These are phyloP conservation scores for Lophius piscatorius DNA, from an alignment of 2,113 vertebrate genomes.

Conservation along the genomic window DNA sequence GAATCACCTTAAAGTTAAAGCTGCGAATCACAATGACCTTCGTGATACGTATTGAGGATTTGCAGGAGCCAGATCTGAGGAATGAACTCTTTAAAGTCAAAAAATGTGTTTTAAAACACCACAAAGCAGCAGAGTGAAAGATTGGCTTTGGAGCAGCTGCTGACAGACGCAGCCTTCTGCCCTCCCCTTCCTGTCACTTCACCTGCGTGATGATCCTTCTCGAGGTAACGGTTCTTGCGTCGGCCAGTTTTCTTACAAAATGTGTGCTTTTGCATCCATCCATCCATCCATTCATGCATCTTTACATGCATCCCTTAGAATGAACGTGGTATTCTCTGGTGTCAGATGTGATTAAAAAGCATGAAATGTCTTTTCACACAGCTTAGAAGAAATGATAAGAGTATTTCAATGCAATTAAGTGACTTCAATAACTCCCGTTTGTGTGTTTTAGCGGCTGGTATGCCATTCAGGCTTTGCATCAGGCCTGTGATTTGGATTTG, in stretches of 20 bases:
- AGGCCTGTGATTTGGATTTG: not conserved
- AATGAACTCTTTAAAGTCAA: not conserved
- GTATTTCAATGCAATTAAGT: no score
- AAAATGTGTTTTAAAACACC: not conserved
- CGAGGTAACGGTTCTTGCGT: not conserved
- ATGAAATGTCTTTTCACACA: no score
- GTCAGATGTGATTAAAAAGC: not conserved
- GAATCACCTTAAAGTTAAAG: not conserved
- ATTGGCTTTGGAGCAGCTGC: not conserved
- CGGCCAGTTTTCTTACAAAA: not conserved
- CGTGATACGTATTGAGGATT: not conserved
- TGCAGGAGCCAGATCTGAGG: not conserved
- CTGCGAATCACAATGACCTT: not conserved
- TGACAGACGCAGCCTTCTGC: conserved; percentile 10
- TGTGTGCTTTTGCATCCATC: not conserved
- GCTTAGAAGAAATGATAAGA: no score
- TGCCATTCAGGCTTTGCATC: not conserved
- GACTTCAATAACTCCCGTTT: not conserved
- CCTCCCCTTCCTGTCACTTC: not conserved
- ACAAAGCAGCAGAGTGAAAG: conserved; percentile 7
- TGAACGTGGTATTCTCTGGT: not conserved
- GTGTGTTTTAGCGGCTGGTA: not conserved
- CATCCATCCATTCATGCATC: not conserved
- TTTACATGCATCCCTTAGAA: not conserved
- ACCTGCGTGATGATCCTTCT: not conserved